Evolutionary conservation across 2,888 invertebrate species (phyloP).

Genomic region (Xestobium rufovillosum): DNA sequence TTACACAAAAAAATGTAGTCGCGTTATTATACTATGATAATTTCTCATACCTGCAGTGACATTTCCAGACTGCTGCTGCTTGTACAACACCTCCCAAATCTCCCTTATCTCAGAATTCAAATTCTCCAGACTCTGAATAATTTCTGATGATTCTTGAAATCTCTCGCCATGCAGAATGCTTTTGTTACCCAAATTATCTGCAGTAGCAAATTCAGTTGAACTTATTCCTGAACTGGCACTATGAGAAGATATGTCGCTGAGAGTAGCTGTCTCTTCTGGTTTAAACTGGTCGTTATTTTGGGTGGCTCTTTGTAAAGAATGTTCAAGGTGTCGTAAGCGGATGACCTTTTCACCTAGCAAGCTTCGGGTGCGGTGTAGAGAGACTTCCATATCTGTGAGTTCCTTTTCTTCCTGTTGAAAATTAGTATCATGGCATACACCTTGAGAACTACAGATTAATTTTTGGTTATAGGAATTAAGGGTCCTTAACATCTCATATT

Average conservation of each 20-base stretch:
- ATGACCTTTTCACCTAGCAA: conserved; percentile 78
- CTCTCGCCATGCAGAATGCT: conserved; percentile 37
- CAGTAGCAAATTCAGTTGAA: conserved; percentile 58
- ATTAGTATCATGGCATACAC: too few relatives aligned
- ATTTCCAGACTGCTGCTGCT: conserved; percentile 47
- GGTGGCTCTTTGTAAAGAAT: conserved; percentile 61
- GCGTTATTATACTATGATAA: too few relatives aligned
- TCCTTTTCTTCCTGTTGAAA: conserved; percentile 68
- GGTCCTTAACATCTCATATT: too few relatives aligned
- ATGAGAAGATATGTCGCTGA: conserved; percentile 60
- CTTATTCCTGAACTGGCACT: conserved; percentile 55
- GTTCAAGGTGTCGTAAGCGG: conserved; percentile 68
- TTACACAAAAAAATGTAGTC: too few relatives aligned
- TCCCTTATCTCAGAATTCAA: conserved; percentile 63
- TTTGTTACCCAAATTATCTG: conserved; percentile 34
- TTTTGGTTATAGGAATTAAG: too few relatives aligned
- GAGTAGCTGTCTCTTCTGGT: conserved; percentile 53
- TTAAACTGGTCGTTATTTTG: conserved; percentile 35
- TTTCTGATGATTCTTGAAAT: conserved; percentile 60
- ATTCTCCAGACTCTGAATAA: conserved; percentile 61
- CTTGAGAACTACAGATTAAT: too few relatives aligned
- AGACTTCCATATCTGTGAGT: conserved; percentile 76
- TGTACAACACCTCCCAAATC: conserved; percentile 59
- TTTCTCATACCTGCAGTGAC: conserved; percentile 42
- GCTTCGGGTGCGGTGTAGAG: conserved; percentile 71